Conservation (phyloP, 1,140 invertebrate species). For the Palaemon carinicauda region DNA sequence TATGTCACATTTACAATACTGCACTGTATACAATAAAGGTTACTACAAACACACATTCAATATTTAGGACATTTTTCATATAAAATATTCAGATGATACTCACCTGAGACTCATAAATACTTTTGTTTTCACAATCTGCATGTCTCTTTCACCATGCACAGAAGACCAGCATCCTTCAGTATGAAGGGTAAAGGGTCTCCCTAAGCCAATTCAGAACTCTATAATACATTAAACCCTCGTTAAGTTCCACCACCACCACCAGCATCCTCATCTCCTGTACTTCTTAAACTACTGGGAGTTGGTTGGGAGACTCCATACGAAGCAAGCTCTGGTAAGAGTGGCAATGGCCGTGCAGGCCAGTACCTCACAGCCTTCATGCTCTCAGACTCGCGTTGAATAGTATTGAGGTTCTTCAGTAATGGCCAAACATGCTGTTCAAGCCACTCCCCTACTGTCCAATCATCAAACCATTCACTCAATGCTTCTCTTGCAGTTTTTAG, state of each 20-base stretch:
- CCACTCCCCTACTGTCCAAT: slow-evolving; percentile 79
- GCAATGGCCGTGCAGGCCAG: slow-evolving; percentile 71
- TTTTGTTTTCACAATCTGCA: not conserved
- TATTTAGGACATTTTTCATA: too few species aligned
- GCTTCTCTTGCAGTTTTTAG: slow-evolving; percentile 73
- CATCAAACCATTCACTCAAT: slow-evolving; percentile 76
- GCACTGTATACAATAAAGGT: too few species aligned
- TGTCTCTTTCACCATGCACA: not conserved
- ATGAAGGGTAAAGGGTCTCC: slow-evolving; percentile 38
- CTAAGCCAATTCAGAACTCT: slow-evolving; percentile 2
- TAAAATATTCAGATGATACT: not conserved
- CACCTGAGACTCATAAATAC: not conserved
- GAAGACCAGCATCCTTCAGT: slow-evolving; percentile 43
- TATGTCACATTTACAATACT: too few species aligned
- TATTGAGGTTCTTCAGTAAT: slow-evolving; percentile 68
- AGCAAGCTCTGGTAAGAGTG: slow-evolving; percentile 61
- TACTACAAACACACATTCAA: too few species aligned
- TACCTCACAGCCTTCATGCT: slow-evolving; percentile 67
- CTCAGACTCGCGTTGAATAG: slow-evolving; percentile 69
- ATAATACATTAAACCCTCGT: slow-evolving; percentile 10
- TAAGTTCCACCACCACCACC: slow-evolving; percentile 27
- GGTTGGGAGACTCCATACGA: slow-evolving; percentile 58
- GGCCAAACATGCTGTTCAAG: slow-evolving; percentile 74
- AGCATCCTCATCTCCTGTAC: slow-evolving; percentile 22
- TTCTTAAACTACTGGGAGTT: not conserved